These are phyloP conservation scores for Rana temporaria DNA, from an alignment of 2,113 vertebrate species.

Conservation along the genomic window DNA sequence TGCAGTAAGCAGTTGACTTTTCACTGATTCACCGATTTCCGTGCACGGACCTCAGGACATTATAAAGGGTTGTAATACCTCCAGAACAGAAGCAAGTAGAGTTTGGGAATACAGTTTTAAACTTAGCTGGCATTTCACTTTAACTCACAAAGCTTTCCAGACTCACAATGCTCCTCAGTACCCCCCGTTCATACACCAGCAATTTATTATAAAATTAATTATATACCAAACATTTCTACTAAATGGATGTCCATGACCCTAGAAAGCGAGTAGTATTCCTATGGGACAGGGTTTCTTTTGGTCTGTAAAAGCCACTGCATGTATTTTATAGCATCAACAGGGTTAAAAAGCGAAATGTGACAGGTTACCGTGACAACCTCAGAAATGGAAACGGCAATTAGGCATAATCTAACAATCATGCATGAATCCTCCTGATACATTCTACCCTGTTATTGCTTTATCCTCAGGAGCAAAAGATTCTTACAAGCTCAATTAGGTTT, in stretches of 20 bases:
- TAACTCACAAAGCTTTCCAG: too few species aligned
- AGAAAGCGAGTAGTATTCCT: not conserved
- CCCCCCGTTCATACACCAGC: not conserved
- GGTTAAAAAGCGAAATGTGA: constrained; percentile 54
- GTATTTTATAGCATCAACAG: constrained; percentile 45
- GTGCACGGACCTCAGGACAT: too few species aligned
- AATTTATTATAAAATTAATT: not conserved
- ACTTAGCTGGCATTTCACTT: too few species aligned
- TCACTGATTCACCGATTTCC: too few species aligned
- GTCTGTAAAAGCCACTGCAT: constrained; percentile 8
- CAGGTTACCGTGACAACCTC: constrained; percentile 59
- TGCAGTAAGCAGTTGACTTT: too few species aligned
- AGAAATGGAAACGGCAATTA: constrained; percentile 59
- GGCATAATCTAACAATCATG: constrained; percentile 59
- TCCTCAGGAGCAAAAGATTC: constrained; percentile 58
- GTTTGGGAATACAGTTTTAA: too few species aligned
- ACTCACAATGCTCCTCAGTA: not conserved
- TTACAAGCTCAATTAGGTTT: constrained; percentile 59
- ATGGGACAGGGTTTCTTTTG: not conserved
- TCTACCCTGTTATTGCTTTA: constrained; percentile 57
- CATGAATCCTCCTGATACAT: constrained; percentile 59
- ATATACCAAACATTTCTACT: not conserved
- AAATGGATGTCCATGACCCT: not conserved
- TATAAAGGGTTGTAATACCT: too few species aligned
- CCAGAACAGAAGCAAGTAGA: too few species aligned